Conservation (phyloP, 2,797 vertebrate species). For the Thripadectes ignobilis region DNA sequence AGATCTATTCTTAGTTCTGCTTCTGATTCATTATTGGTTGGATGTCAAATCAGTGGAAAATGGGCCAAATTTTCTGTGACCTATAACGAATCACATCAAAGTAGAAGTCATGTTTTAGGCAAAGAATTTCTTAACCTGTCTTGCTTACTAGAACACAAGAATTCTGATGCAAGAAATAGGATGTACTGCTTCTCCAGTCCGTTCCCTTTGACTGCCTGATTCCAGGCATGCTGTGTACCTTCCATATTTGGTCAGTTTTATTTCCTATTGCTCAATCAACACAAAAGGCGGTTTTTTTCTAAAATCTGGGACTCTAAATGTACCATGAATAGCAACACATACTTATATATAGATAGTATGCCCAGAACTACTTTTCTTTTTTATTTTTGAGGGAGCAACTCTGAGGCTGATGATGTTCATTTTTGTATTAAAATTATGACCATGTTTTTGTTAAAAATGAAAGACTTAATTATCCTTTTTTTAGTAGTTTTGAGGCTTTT, state of each 20-base stretch:
- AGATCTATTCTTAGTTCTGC: slow-evolving; percentile 57
- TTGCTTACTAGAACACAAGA: background rate
- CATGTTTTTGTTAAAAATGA: background rate
- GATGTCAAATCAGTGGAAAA: slow-evolving; percentile 39
- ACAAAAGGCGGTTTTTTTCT: background rate
- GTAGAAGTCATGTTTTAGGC: slow-evolving; percentile 14
- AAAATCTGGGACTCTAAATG: background rate
- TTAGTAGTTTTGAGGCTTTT: background rate
- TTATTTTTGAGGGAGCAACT: background rate
- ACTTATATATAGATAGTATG: background rate
- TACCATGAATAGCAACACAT: background rate
- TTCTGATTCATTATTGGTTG: slow-evolving; percentile 57
- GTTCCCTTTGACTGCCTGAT: background rate
- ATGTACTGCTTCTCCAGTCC: background rate
- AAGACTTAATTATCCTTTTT: background rate
- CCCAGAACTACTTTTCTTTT: background rate
- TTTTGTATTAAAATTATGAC: background rate
- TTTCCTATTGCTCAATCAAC: background rate
- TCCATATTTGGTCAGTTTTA: background rate
- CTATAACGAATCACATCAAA: slow-evolving; percentile 18
- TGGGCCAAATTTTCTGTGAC: slow-evolving; percentile 33
- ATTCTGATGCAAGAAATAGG: background rate
- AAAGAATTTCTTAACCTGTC: slow-evolving; percentile 22
- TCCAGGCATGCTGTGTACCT: background rate
- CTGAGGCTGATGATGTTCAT: background rate